Evolutionary conservation across 2,888 invertebrate genomes (phyloP), one percentile per base, ranked within the genome.

Genomic region (Cataglyphis livida): DNA sequence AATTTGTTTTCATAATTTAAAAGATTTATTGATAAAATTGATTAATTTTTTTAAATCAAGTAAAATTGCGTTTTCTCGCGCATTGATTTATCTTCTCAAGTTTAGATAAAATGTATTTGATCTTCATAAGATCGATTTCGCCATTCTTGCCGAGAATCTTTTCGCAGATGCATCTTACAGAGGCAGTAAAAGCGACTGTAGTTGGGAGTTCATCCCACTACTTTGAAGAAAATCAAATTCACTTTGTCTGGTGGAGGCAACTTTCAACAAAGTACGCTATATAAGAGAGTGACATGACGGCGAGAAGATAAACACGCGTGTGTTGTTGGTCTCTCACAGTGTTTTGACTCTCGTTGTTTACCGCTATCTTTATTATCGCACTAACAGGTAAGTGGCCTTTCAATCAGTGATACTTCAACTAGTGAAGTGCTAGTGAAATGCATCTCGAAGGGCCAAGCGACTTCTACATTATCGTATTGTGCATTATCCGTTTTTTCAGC

Each of bases 191-290:
- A 51, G 15, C 51, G 73, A 71, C 51, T 66, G 64, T 73, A 57
- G 28, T 28, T 59, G 65, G 41, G 32, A 48, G 59, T 82, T 87
- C 7, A 48, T 51, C 88, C 92, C 92, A 90, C 88, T 85, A 83
- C 82, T 81, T 83, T 79, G 83, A 87, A 83, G 84, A 87, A 88
- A 81, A 89, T 66, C 87, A 84, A 84, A 90, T 79, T 59, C 44
- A 87, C 84, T 88, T 90, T 82, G 88, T 84, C 86, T 92, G 92
- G 93, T 92, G 93, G 93, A 93, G 93, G 94, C 89, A 93, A 94
- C 93, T 94, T 94, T 94, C 94, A 93, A 93, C 90, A 91, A 90
- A 89, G 88, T 91, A 90, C 90, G 92, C 93, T 94, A 94, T 94
- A 94, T 94, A 94, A 94, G 93, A 91, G 94, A 94, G 93, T 91